Percentiles rank a stretch among this genome's conserved stretches.
Evolutionary conservation across 2,888 invertebrate species (phyloP).

Genomic region (Thymelicus lineola): DNA sequence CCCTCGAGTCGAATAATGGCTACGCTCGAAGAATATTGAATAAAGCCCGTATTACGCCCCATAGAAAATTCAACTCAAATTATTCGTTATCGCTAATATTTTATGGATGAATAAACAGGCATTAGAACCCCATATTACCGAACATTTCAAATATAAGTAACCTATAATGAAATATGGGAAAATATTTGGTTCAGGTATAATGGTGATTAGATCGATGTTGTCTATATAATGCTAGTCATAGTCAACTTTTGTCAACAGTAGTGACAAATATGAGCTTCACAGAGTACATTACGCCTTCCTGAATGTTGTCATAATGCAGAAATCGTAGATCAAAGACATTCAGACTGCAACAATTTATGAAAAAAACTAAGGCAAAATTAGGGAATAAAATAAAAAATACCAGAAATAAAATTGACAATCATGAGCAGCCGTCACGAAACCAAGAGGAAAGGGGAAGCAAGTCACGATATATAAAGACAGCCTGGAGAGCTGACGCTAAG

Average conservation of each 20-base stretch:
- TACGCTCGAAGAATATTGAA: constrained; percentile 37
- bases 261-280: too few species aligned
- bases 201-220: neutral
- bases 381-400: neutral
- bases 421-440: neutral
- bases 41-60: constrained; percentile 30
- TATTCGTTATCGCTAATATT: constrained; percentile 55
- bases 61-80: constrained; percentile 49
- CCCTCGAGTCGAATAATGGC: constrained; percentile 35
- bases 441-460: neutral
- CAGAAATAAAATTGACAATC: constrained; percentile 2
- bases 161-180: neutral
- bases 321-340: too few species aligned
- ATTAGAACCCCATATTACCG: constrained; percentile 26
- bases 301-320: too few species aligned
- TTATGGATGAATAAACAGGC: constrained; percentile 38
- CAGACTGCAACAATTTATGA: too few species aligned
- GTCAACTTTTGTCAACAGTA: too few species aligned
- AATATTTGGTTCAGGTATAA: neutral
- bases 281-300: too few species aligned
- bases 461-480: constrained; percentile 72
- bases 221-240: too few species aligned
- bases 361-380: too few species aligned
- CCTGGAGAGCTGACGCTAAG: constrained; percentile 73
- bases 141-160: constrained; percentile 9